These are phyloP conservation scores for Eulemur macaco DNA, from an alignment of 2,113 vertebrate species.

Conservation along the genomic window DNA sequence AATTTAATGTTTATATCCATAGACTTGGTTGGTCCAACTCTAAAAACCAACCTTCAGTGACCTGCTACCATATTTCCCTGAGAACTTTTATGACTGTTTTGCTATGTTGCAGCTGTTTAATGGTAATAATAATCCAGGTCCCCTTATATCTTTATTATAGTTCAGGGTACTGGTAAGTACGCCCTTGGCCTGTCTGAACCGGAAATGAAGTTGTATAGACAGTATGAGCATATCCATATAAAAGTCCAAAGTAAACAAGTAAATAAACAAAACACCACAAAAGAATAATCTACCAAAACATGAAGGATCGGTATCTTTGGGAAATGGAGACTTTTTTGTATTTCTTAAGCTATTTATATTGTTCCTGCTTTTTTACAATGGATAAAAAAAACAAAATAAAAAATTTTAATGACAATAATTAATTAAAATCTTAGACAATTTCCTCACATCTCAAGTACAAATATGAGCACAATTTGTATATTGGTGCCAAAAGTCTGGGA, in stretches of 20 bases:
- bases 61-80: neutral
- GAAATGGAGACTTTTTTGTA: neutral
- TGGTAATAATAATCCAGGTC: constrained; percentile 40
- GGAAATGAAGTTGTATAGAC: constrained; percentile 61
- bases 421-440: neutral
- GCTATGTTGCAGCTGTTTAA: constrained; percentile 23
- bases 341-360: neutral
- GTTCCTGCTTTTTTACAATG: neutral
- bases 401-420: neutral
- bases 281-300: constrained; percentile 8
- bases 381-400: neutral
- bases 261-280: constrained; percentile 3
- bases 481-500: neutral
- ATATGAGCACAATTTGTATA: neutral
- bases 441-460: neutral
- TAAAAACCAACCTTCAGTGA: neutral
- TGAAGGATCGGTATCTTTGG: neutral
- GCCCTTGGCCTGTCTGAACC: constrained; percentile 42
- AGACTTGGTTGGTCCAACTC: neutral
- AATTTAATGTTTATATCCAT: constrained; percentile 11
- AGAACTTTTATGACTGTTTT: constrained; percentile 36
- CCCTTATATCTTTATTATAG: constrained; percentile 46
- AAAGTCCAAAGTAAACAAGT: constrained; percentile 52
- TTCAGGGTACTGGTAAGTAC: neutral
- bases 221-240: constrained; percentile 8